phyloP scores from a whole-genome alignment of 2,113 vertebrate genomes.

The Eulemur rufifrons region DNA sequence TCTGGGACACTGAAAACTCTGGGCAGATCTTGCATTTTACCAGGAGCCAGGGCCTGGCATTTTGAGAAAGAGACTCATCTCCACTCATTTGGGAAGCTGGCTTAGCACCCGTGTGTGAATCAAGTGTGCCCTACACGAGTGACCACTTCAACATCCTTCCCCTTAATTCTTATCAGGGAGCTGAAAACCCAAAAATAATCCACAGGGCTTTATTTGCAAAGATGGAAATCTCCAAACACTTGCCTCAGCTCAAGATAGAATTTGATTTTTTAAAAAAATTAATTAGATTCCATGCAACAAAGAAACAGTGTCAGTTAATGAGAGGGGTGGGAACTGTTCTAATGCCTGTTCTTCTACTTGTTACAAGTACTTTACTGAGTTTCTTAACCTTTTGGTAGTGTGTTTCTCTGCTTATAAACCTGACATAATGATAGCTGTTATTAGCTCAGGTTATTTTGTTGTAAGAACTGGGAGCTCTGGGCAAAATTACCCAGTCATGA shows the following conservation, averaged over 20 bases:
- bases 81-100: background rate
- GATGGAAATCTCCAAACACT: slow-evolving; percentile 21
- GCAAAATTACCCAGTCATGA: background rate
- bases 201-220: background rate
- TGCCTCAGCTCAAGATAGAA: background rate
- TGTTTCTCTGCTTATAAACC: background rate
- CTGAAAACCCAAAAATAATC: background rate
- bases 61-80: background rate
- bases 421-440: background rate
- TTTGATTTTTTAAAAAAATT: background rate
- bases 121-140: background rate
- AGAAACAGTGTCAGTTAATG: background rate
- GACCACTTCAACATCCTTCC: background rate
- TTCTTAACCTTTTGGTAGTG: background rate
- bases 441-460: background rate
- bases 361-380: background rate
- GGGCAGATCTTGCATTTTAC: background rate
- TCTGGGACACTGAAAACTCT: background rate
- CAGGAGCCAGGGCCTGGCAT: background rate
- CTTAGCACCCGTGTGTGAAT: background rate
- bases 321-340: background rate
- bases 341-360: background rate
- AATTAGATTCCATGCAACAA: background rate
- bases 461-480: background rate
- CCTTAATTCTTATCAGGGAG: slow-evolving; percentile 20